Base-by-base conservation (phyloP, 2,797 vertebrate genomes). In the Euphonia xanthogaster region DNA sequence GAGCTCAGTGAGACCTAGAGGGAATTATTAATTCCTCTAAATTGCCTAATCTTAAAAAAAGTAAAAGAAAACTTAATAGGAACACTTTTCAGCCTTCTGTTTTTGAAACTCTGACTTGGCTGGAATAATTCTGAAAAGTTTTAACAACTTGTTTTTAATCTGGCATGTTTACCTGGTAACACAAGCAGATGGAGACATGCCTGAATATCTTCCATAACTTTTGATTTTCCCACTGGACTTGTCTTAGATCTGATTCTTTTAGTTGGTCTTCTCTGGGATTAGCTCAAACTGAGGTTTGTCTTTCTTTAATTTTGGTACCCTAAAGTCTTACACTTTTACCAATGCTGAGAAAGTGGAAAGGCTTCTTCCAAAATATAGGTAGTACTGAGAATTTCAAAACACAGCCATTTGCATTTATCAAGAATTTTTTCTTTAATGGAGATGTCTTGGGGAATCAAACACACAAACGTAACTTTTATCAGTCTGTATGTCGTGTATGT, bases 401-500 rank as follows among this genome's bases (percentile, higher is more conserved):
- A 60, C 5, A 63, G 4, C 2, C 10, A 45, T 9, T 31, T 30
- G 2, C 31, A 71, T 74, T 67, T 27, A 51, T 48, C 15, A 58
- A 58, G 14, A 67, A 14, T 39, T 18, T 30, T 74, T 84, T 50
- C 77, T 40, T 83, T 68, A 83, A 10, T 10, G 7, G 14, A 10
- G 14, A 74, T 9, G 5, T 71, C 57, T 62, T 14, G 6, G 13
- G 25, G 13, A 81, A 24, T 54, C 44, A 63, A 74, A 58, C 6
- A 71, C 10, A 12, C 2, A 11, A 12, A 20, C 21, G 18, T 39
- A 37, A 15, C 21, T 81, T 75, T 14, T 30, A 45, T 70, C 22
- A 60, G 31, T 18, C 10, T 47, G 9, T 15, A 5, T 30, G 8
- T 48, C 0, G 0, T 31, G 10, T 57, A 35, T 8, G 13, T 9